Conservation (phyloP, 1,140 invertebrate genomes). For the Kradibia gibbosae region DNA sequence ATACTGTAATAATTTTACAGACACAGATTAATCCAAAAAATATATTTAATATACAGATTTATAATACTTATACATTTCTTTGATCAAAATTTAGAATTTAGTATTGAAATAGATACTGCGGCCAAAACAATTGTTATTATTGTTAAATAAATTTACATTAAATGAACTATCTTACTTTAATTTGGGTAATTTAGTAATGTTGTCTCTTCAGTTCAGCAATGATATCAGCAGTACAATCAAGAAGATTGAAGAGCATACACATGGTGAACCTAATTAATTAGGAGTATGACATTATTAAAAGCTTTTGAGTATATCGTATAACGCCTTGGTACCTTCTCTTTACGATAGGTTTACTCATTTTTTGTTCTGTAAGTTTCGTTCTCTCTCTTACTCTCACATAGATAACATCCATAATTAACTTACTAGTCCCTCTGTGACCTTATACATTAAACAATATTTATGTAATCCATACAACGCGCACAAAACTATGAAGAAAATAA, state of each 20-base stretch:
- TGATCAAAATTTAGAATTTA: too few relatives aligned
- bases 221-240: neutral
- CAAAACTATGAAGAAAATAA: too few relatives aligned
- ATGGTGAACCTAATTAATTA: slow-evolving; percentile 53
- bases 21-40: too few relatives aligned
- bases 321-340: slow-evolving; percentile 40
- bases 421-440: neutral
- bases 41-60: too few relatives aligned
- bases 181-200: neutral
- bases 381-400: neutral
- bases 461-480: neutral
- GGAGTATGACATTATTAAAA: slow-evolving; percentile 56
- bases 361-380: neutral
- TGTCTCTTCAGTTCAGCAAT: neutral
- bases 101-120: too few relatives aligned
- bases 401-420: neutral
- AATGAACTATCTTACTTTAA: neutral
- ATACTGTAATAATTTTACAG: too few relatives aligned
- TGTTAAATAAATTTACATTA: too few relatives aligned
- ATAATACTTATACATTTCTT: too few relatives aligned
- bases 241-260: slow-evolving; percentile 47
- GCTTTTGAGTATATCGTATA: slow-evolving; percentile 52
- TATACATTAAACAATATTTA: neutral
- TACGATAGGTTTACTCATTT: slow-evolving; percentile 24
- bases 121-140: neutral